Evolutionary conservation across 2,888 invertebrate genomes (phyloP).

Genomic region (Orgyia antiqua): DNA sequence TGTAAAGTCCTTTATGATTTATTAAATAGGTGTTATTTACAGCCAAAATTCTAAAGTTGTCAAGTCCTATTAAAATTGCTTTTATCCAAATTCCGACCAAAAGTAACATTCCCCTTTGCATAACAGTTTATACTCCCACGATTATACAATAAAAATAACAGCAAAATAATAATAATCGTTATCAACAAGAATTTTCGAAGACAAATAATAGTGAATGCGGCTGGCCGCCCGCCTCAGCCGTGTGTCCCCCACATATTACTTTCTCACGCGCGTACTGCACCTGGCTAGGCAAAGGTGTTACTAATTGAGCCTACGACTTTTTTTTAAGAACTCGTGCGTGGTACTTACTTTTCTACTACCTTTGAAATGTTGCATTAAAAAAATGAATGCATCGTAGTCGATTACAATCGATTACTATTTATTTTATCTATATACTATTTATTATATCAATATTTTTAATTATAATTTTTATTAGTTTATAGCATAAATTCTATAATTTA

Average conservation of each 20-base stretch:
- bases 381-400: too few species aligned
- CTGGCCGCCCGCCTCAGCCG: conserved; percentile 25
- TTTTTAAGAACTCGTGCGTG: conserved; percentile 16
- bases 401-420: too few species aligned
- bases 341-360: not conserved
- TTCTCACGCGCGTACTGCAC: conserved; percentile 25
- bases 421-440: too few species aligned
- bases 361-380: too few species aligned
- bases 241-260: conserved; percentile 23
- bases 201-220: conserved; percentile 13
- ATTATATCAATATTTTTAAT: too few species aligned
- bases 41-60: too few species aligned
- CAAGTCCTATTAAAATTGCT: too few species aligned
- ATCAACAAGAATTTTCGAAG: conserved; percentile 7
- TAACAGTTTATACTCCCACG: conserved; percentile 5
- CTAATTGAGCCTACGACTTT: conserved; percentile 25
- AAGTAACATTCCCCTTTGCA: not conserved
- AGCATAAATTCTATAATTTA: too few species aligned
- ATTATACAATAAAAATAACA: conserved; percentile 3
- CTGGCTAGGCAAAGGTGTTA: conserved; percentile 18
- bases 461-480: too few species aligned
- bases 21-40: too few species aligned
- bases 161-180: conserved; percentile 4
- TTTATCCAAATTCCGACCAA: too few species aligned
- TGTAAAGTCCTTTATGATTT: too few species aligned